Evolutionary conservation across 2,797 vertebrate species (phyloP).

Genomic region (Coracias cyanogaster): DNA sequence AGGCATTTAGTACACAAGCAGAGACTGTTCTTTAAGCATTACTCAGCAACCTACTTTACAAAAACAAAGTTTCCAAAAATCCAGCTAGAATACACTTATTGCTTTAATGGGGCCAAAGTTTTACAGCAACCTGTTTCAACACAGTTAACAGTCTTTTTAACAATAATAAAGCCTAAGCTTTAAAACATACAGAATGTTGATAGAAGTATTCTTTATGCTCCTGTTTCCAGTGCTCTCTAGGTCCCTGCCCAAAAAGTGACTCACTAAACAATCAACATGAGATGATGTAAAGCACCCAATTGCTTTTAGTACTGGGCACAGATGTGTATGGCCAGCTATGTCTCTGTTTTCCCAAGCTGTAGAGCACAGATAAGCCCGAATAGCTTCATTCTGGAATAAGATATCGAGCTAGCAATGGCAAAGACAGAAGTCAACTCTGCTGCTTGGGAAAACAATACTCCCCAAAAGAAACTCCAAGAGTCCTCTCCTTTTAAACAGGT

Average conservation of each 20-base stretch:
- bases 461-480: not conserved
- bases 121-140: slow-evolving; percentile 27
- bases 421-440: not conserved
- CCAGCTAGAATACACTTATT: not conserved
- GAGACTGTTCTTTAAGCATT: slow-evolving; percentile 38
- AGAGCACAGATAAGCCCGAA: slow-evolving; percentile 54
- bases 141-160: slow-evolving; percentile 40
- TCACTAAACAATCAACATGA: slow-evolving; percentile 47
- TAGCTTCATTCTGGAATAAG: slow-evolving; percentile 35
- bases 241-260: slow-evolving; percentile 53
- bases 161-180: slow-evolving; percentile 22
- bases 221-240: not conserved
- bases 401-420: not conserved
- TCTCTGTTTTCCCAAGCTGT: slow-evolving; percentile 50
- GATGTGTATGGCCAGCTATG: slow-evolving; percentile 32
- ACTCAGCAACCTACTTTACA: slow-evolving; percentile 58
- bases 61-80: not conserved
- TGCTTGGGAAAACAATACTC: not conserved
- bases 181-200: slow-evolving; percentile 39
- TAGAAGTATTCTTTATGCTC: slow-evolving; percentile 40
- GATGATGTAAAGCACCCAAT: slow-evolving; percentile 48
- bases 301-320: not conserved
- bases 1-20: not conserved
- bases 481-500: not conserved
- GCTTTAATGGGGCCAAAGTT: slow-evolving; percentile 23